phyloP scores from a whole-genome alignment of 1,140 invertebrate species.

The Onthophagus taurus region DNA sequence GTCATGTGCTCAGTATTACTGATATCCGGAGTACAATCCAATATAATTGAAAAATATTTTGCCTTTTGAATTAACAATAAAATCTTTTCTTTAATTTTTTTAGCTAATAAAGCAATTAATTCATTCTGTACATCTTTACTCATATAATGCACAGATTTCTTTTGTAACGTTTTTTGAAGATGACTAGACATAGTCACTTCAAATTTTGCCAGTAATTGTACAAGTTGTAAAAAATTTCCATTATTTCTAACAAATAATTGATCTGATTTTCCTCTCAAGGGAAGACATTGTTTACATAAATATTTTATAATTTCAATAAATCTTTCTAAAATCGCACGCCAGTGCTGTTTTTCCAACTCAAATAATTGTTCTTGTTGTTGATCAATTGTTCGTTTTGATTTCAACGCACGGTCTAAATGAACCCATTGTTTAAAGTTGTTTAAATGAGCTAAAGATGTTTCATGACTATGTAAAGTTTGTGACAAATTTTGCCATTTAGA shows the following conservation, averaged over 20 bases:
- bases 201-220: slow-evolving; percentile 4
- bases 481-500: no score
- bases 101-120: slow-evolving; percentile 24
- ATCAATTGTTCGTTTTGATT: background rate
- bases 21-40: no score
- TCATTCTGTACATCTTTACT: slow-evolving; percentile 18
- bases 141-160: slow-evolving; percentile 5
- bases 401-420: no score
- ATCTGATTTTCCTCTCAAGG: slow-evolving; percentile 5
- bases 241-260: slow-evolving; percentile 5
- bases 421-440: no score
- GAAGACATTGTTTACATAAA: slow-evolving; percentile 1
- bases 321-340: slow-evolving; percentile 3
- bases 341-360: slow-evolving; percentile 1
- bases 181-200: background rate
- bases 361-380: slow-evolving; percentile 5
- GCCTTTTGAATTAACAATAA: no score
- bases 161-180: background rate
- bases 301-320: slow-evolving; percentile 8
- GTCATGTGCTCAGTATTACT: no score
- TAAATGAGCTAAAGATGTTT: no score
- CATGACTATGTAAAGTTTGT: no score
- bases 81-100: slow-evolving; percentile 28
- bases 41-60: no score
- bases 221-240: slow-evolving; percentile 8